These are phyloP conservation scores for Drosophila stalkeri DNA, from an alignment of 2,888 invertebrate species.

Conservation along the genomic window DNA sequence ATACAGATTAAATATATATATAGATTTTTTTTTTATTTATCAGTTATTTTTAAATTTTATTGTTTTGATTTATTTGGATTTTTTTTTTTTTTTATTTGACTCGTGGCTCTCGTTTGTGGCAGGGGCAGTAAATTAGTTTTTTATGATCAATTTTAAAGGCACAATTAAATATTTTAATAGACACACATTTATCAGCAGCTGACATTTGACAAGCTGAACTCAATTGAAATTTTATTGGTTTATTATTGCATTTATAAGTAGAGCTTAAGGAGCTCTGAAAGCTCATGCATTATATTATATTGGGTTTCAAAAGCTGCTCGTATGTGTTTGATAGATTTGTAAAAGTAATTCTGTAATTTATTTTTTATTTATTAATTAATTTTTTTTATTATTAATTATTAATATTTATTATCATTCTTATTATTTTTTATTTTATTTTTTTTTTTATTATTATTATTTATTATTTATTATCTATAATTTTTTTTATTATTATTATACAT, in stretches of 20 bases:
- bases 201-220: conserved; percentile 16
- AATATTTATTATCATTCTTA: too few relatives aligned
- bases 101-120: conserved; percentile 20
- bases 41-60: conserved; percentile 12
- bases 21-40: neutral
- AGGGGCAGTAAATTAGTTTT: conserved; percentile 34
- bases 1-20: neutral
- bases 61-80: conserved; percentile 35
- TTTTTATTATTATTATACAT: too few relatives aligned
- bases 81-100: conserved; percentile 34
- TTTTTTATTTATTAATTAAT: neutral
- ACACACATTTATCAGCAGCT: conserved; percentile 25
- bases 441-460: too few relatives aligned
- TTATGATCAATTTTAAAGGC: conserved; percentile 38
- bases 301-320: neutral
- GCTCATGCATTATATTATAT: neutral
- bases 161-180: conserved; percentile 40
- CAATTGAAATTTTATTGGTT: conserved; percentile 30
- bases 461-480: neutral
- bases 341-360: neutral
- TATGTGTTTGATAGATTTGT: neutral
- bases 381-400: neutral
- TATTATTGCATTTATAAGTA: neutral
- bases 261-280: neutral
- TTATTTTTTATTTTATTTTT: neutral